Evolutionary conservation across 2,888 invertebrate species (phyloP).

Genomic region (Teleiodes luculella): DNA sequence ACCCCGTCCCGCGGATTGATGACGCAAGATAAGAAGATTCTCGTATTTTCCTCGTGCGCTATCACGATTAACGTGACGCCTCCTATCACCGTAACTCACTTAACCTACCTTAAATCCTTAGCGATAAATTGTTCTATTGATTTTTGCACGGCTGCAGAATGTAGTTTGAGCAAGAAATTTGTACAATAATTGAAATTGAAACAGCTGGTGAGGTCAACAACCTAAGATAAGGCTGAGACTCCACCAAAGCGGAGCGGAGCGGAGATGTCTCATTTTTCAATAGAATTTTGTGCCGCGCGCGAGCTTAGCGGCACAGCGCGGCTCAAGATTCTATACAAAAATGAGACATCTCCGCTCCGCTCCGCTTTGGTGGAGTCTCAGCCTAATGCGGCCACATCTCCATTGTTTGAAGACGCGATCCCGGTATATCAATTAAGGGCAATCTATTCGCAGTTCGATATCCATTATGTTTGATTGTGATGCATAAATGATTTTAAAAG

Average conservation of each 20-base stretch:
- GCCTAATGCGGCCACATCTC: neutral
- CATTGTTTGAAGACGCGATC: constrained; percentile 3
- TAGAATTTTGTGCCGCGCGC: too few relatives aligned
- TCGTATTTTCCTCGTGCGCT: constrained; percentile 35
- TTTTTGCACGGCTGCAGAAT: constrained; percentile 2
- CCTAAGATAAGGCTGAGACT: neutral
- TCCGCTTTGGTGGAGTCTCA: too few relatives aligned
- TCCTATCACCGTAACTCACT: constrained; percentile 20
- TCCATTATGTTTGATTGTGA: neutral
- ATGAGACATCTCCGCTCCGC: too few relatives aligned
- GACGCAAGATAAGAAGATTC: constrained; percentile 34
- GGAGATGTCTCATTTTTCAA: too few relatives aligned
- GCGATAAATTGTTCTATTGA: neutral
- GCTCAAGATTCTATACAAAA: too few relatives aligned
- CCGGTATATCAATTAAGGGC: constrained; percentile 7
- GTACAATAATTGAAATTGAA: neutral
- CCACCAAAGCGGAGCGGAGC: too few relatives aligned
- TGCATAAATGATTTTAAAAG: neutral
- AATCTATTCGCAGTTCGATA: constrained; percentile 4
- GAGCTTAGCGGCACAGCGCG: too few relatives aligned
- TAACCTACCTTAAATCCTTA: neutral
- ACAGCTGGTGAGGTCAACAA: neutral
- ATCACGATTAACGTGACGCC: constrained; percentile 32
- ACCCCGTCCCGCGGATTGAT: constrained; percentile 15
- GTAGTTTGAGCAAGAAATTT: neutral